Evolutionary conservation across 1,140 invertebrate species (phyloP).

Genomic region (Aphis craccivora): DNA sequence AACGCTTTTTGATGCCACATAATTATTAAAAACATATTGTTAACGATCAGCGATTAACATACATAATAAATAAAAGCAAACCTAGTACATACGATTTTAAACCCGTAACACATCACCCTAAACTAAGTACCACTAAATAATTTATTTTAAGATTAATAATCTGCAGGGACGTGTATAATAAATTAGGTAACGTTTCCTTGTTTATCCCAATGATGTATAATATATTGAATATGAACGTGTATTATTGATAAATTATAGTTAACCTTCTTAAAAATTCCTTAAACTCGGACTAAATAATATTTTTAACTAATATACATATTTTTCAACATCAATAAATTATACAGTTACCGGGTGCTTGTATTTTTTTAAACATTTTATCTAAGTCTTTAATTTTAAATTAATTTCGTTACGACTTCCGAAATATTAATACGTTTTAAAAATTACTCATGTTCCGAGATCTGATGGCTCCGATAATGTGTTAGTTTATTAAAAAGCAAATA

Average conservation of each 20-base stretch:
- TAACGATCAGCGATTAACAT: neutral
- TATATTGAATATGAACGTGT: neutral
- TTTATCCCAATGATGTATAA: neutral
- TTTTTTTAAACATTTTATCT: neutral
- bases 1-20: too few species aligned
- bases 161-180: neutral
- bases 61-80: neutral
- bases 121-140: neutral
- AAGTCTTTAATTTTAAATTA: neutral
- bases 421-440: neutral
- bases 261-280: neutral
- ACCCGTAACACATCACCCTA: neutral
- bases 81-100: neutral
- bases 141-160: conserved; percentile 1
- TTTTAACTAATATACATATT: neutral
- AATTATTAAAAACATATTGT: neutral
- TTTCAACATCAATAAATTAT: neutral
- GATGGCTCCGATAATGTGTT: neutral
- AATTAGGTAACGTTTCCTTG: neutral
- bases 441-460: neutral
- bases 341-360: neutral
- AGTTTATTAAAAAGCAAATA: neutral
- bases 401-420: neutral
- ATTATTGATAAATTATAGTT: neutral
- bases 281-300: neutral